Evolutionary conservation across 2,888 invertebrate genomes (phyloP).

Genomic region (Apamea sordens): DNA sequence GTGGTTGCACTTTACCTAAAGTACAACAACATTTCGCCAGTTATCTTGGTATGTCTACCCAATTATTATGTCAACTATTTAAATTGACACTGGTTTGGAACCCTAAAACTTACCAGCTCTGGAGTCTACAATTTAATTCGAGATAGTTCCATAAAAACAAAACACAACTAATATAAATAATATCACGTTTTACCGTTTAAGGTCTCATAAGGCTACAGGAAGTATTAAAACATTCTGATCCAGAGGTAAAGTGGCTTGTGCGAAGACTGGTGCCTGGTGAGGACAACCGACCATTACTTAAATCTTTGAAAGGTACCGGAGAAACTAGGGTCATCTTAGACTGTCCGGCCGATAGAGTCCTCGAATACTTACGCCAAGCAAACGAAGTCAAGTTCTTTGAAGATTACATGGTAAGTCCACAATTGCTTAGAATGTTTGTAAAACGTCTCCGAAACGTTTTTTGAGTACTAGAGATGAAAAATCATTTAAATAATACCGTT

Average conservation of each 20-base stretch:
- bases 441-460: neutral
- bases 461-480: slow-evolving; percentile 9
- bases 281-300: slow-evolving; percentile 92
- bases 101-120: neutral
- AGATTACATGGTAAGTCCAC: slow-evolving; percentile 92
- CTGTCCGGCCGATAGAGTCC: slow-evolving; percentile 92
- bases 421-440: neutral
- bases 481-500: neutral
- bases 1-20: no score
- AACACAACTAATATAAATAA: no score
- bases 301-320: slow-evolving; percentile 93
- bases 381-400: slow-evolving; percentile 95
- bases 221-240: slow-evolving; percentile 93
- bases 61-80: neutral
- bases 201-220: slow-evolving; percentile 95
- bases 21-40: neutral
- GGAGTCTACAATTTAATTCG: no score
- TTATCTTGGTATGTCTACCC: slow-evolving; percentile 90
- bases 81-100: neutral
- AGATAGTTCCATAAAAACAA: no score
- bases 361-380: slow-evolving; percentile 93
- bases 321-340: slow-evolving; percentile 94
- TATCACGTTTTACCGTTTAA: slow-evolving; percentile 47
- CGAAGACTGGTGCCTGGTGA: slow-evolving; percentile 90
- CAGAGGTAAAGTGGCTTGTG: slow-evolving; percentile 92